These are phyloP conservation scores for Acomys russatus DNA, from an alignment of 2,797 vertebrate species.

Conservation along the genomic window DNA sequence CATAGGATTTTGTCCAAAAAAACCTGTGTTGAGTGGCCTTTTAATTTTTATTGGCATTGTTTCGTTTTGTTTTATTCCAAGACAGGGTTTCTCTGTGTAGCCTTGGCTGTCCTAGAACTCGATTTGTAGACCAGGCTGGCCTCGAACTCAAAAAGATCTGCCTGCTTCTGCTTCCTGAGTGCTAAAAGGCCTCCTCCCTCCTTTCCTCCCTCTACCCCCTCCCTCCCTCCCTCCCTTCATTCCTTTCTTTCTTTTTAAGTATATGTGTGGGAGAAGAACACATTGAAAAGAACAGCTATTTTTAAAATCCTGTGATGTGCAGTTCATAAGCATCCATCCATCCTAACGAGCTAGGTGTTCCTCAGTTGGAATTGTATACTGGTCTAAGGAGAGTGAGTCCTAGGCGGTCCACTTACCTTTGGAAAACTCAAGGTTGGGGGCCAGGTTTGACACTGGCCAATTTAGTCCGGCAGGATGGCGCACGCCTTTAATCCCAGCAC, in stretches of 20 bases:
- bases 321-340: background rate
- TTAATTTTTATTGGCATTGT: constrained; percentile 57
- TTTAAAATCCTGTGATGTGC: constrained; percentile 12
- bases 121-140: background rate
- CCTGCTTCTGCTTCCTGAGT: background rate
- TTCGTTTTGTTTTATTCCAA: background rate
- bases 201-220: too few species aligned
- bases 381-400: constrained; percentile 51
- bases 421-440: constrained; percentile 41
- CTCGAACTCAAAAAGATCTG: background rate
- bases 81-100: background rate
- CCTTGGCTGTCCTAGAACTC: background rate
- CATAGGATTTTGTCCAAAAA: constrained; percentile 27
- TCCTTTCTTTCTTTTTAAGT: background rate
- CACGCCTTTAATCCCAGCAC: too few species aligned
- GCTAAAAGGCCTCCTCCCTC: background rate
- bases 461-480: too few species aligned
- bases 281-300: constrained; percentile 17
- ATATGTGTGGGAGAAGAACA: background rate
- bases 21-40: constrained; percentile 13
- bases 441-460: too few species aligned
- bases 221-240: background rate
- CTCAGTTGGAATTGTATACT: constrained; percentile 18
- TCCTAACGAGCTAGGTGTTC: constrained; percentile 41
- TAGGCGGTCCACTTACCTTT: constrained; percentile 51